phyloP scores from a whole-genome alignment of 2,888 invertebrate species.

The Metacarcinus magister region DNA sequence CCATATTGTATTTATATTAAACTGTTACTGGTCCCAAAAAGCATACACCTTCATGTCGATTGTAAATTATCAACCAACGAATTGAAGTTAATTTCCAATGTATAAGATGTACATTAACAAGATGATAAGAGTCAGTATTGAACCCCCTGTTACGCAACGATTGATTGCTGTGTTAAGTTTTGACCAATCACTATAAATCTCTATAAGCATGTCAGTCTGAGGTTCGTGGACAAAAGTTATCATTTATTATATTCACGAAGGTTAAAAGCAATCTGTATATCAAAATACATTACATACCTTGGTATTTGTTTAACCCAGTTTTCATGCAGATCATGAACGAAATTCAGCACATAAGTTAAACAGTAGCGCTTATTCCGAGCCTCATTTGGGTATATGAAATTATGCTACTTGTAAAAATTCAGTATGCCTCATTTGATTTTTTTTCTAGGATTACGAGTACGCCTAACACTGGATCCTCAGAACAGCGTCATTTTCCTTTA shows the following conservation, averaged over 20 bases:
- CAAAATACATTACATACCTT: not conserved
- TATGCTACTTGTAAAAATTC: too few species aligned
- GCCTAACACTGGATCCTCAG: too few species aligned
- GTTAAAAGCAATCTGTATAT: not conserved
- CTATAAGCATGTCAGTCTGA: not conserved
- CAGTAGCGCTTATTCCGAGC: not conserved
- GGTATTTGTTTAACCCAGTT: not conserved
- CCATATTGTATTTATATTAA: not conserved
- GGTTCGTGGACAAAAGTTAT: not conserved
- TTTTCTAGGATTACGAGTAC: too few species aligned
- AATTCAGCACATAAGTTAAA: not conserved
- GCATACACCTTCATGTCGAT: not conserved
- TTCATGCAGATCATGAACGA: not conserved
- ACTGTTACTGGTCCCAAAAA: too few species aligned
- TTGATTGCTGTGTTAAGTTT: not conserved
- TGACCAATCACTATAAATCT: not conserved
- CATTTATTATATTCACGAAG: too few species aligned
- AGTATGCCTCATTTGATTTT: too few species aligned
- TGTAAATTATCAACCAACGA: not conserved
- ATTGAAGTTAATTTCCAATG: not conserved
- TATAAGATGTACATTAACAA: not conserved
- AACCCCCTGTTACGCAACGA: not conserved
- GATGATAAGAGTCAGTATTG: not conserved
- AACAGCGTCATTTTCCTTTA: too few species aligned
- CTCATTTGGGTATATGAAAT: not conserved